Evolutionary conservation across 2,113 vertebrate genomes (phyloP), one percentile per base, ranked within the genome.

Genomic region (Ptilorrhoa leucosticta): DNA sequence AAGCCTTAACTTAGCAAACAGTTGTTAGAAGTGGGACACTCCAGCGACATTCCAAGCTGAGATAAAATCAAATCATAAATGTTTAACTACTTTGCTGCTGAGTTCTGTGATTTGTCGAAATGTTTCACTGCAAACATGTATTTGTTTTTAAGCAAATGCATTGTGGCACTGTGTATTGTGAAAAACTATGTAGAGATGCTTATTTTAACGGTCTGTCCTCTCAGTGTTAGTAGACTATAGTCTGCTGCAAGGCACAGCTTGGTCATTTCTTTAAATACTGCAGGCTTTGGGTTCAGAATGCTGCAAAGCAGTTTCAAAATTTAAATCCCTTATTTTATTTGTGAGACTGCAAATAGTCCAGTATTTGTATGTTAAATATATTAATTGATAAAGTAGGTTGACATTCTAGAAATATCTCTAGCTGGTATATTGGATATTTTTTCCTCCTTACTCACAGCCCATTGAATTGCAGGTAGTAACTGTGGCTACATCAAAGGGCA

Each of bases 1-100:
- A 97, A 98, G 98, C 98, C 97, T 98, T 98, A 98, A 98, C 98
- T 99, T 98, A 98, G 98, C 98, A 99, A 99, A 99, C 98, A 99
- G 98, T 98, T 98, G 98, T 98, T 98, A 98, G 98, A 99, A 98
- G 98, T 98, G 98, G 98, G 97, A 98, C 98, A 98, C 98, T 98
- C 97, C 97, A 98, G 96, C 97, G 97, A 98, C 98, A 98, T 98
- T 98, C 98, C 98, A 98, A 97, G 96, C 98, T 60, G 92, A 98
- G 98, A 98, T 98, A 98, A 98, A 98, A 98, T 98, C 98, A 98
- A 98, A 98, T 98, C 98, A 98, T 98, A 98, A 98, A 98, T 99
- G 98, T 98, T 99, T 98, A 98, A 98, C 98, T 98, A 98, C 98
- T 98, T 98, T 98, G 98, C 97, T 98, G 98, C 98, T 98, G 98